Base-by-base conservation (phyloP, 2,888 invertebrate species). In the Spilosoma lubricipeda region DNA sequence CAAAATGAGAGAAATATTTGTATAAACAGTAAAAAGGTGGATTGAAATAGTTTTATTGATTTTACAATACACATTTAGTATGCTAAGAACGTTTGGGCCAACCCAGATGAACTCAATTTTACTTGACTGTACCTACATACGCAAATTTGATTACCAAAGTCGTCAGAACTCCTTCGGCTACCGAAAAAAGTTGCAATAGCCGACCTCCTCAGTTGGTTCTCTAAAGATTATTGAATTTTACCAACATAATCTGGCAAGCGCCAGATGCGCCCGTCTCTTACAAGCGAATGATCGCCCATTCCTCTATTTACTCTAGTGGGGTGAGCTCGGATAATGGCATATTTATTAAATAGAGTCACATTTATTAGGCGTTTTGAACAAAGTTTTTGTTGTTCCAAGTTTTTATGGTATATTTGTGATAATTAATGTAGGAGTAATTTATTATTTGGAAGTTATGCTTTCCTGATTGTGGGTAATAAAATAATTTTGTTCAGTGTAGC, bases 151-250 rank as follows among this genome's bases (percentile, higher is more conserved):
- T 87, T 87, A 86, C 82, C 79, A 67, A 87, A 86, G 82, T 84
- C 77, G 80, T 74, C 70, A 63, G 76, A 87, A 87, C 86, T 88
- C 82, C 81, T 89, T 82, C 80, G 80, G 80, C 78, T 80, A 83
- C 82, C 86, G 83, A 80, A 78, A 88, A 92, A 92, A 91, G 87
- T 91, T 88, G 86, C 88, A 85, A 89, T 87, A 85, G 81, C 86
- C 85, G 86, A 85, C 88, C 85, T 87, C 77, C 92, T 88, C 93
- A 94, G 94, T 91, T 94, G 93, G 90, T 86, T 84, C 87, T 89
- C 87, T 85, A 87, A 88, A 92, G 92, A 92, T 93, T 94, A 94
- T 94, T 93, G 93, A 94, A 93, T 94, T 94, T 90, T 89, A 91
- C 89, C 90, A 89, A 92, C 90, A 91, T 94, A 93, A 94, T 93